Evolutionary conservation across 2,888 invertebrate species (phyloP).

Genomic region (Coelinius sp.): DNA sequence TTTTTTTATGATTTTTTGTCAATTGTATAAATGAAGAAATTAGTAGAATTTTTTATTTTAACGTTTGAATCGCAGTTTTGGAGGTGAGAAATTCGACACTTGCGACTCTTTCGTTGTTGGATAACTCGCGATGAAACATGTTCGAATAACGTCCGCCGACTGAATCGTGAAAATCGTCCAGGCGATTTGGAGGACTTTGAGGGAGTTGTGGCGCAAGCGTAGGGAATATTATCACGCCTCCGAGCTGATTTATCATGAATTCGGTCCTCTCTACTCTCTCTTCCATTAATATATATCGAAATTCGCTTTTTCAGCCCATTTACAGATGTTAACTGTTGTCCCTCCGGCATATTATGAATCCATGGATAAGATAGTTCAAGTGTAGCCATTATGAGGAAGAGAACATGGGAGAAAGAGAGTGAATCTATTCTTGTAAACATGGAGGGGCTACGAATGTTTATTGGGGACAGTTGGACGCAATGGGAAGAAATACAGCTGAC

Average conservation of each 20-base stretch:
- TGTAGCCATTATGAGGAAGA: not conserved
- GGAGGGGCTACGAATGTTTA: not conserved
- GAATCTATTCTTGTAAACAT: not conserved
- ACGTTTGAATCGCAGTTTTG: not conserved
- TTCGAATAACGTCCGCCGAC: slow-evolving; percentile 51
- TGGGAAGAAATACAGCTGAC: not conserved
- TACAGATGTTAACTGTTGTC: not conserved
- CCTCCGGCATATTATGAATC: not conserved
- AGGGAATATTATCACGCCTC: slow-evolving; percentile 9
- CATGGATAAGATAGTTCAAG: not conserved
- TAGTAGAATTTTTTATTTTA: too few species aligned
- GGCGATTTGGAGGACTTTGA: slow-evolving; percentile 22
- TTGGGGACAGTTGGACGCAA: not conserved
- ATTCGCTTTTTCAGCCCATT: not conserved
- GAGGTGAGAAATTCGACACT: not conserved
- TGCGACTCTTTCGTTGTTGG: not conserved
- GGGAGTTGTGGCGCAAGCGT: slow-evolving; percentile 32
- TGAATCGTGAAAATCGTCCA: slow-evolving; percentile 40
- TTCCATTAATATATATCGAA: not conserved
- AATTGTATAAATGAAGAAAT: too few species aligned
- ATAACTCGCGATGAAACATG: slow-evolving; percentile 42
- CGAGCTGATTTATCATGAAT: not conserved
- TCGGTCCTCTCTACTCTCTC: not conserved
- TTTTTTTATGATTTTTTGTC: too few species aligned
- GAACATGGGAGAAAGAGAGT: not conserved